Conservation (phyloP, 2,113 vertebrate species). For the Otocyon megalotis region DNA sequence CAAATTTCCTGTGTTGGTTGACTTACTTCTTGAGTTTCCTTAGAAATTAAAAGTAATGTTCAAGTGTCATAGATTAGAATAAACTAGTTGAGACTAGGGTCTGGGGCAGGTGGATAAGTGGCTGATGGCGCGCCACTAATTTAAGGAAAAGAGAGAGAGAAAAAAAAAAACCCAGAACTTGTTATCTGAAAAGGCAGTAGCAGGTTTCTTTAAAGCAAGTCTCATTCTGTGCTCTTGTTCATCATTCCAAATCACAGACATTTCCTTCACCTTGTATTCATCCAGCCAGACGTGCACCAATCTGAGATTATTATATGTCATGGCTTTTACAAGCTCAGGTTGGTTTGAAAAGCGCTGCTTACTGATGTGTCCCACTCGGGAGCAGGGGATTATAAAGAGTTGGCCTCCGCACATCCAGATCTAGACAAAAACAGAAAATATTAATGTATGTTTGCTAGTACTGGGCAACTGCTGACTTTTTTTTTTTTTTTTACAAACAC, state of each 20-base stretch:
- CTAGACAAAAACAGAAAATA: slow-evolving; percentile 82
- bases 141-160: neutral
- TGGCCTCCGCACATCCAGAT: slow-evolving; percentile 99
- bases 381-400: slow-evolving; percentile 95
- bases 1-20: neutral
- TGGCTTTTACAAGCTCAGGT: slow-evolving; percentile 87
- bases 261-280: slow-evolving; percentile 92
- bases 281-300: slow-evolving; percentile 97
- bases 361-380: slow-evolving; percentile 94
- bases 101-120: too few species aligned
- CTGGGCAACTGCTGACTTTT: neutral
- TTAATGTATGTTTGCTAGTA: neutral
- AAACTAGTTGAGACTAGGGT: neutral
- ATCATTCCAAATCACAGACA: neutral
- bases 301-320: slow-evolving; percentile 93
- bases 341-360: slow-evolving; percentile 87
- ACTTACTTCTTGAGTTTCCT: neutral
- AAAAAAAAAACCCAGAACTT: too few species aligned
- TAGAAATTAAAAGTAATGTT: neutral
- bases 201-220: too few species aligned
- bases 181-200: neutral
- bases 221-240: accelerated
- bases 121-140: neutral
- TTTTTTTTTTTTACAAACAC: neutral
- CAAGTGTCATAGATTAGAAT: neutral